Conservation (phyloP, 2,797 vertebrate genomes). For the Phalanger gymnotis region DNA sequence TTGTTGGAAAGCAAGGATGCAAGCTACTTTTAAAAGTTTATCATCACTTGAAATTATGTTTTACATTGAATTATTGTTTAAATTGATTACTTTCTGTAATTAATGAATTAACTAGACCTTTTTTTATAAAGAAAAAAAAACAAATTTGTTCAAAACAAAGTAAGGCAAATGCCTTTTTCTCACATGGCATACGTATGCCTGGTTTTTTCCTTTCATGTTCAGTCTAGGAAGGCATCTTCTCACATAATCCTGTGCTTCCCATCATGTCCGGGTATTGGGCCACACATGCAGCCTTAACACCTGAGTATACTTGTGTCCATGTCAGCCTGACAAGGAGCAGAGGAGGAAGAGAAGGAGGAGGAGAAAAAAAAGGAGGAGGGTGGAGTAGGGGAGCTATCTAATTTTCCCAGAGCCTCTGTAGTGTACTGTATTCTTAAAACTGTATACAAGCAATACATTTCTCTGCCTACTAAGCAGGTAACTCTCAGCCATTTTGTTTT, state of each 20-base stretch:
- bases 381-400: conserved; percentile 61
- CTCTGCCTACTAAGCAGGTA: conserved; percentile 71
- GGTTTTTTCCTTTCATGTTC: not conserved
- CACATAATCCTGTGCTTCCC: not conserved
- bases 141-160: not conserved
- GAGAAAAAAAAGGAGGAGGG: conserved; percentile 32
- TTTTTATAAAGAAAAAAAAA: not conserved
- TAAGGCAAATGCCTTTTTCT: conserved; percentile 13
- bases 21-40: conserved; percentile 46
- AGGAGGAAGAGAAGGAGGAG: conserved; percentile 40
- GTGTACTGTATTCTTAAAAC: conserved; percentile 65
- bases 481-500: conserved; percentile 56
- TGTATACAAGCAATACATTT: conserved; percentile 33
- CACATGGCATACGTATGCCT: not conserved
- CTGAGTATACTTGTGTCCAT: not conserved
- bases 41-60: not conserved
- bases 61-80: conserved; percentile 27
- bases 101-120: too few relatives aligned
- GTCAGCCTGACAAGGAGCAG: conserved; percentile 27
- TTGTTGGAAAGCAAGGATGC: conserved; percentile 9
- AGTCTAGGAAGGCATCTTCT: not conserved
- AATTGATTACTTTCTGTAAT: conserved; percentile 11
- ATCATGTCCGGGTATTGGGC: not conserved
- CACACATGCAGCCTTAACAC: conserved; percentile 57
- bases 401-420: conserved; percentile 67